phyloP scores from a whole-genome alignment of 1,140 invertebrate genomes.

The Lepidotrigona ventralis region DNA sequence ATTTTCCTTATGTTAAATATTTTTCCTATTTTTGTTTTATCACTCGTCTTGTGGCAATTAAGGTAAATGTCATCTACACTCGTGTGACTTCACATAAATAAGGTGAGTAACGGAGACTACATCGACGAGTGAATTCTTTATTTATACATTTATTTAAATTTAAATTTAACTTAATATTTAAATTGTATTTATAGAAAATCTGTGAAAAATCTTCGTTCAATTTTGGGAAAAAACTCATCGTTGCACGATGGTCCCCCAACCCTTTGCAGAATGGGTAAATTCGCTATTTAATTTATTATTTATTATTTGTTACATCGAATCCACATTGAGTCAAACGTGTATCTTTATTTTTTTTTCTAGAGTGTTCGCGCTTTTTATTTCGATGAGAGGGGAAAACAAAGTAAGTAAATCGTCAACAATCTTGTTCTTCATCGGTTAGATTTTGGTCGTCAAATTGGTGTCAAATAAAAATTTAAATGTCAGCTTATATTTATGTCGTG shows the following conservation, averaged over 20 bases:
- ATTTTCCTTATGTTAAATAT: neutral
- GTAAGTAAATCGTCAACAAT: neutral
- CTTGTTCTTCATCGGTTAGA: neutral
- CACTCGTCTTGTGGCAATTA: neutral
- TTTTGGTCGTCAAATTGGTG: neutral
- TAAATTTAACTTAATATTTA: neutral
- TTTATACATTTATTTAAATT: neutral
- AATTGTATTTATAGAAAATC: neutral
- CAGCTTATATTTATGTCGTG: neutral
- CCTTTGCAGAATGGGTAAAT: neutral
- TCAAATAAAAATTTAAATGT: conserved; percentile 6
- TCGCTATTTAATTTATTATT: neutral
- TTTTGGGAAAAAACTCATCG: neutral
- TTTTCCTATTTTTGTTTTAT: too few relatives aligned
- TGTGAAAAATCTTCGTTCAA: neutral
- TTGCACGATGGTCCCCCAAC: neutral
- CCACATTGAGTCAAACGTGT: neutral
- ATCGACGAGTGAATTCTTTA: neutral
- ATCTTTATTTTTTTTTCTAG: neutral
- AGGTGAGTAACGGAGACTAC: neutral
- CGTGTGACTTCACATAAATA: neutral
- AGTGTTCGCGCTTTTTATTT: neutral
- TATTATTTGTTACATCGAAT: neutral
- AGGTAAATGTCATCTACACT: neutral
- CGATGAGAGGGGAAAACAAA: neutral